Percentiles rank a stretch among this genome's conserved stretches.
phyloP scores from a whole-genome alignment of 2,113 vertebrate species.

The Coptodon bakossiorum region DNA sequence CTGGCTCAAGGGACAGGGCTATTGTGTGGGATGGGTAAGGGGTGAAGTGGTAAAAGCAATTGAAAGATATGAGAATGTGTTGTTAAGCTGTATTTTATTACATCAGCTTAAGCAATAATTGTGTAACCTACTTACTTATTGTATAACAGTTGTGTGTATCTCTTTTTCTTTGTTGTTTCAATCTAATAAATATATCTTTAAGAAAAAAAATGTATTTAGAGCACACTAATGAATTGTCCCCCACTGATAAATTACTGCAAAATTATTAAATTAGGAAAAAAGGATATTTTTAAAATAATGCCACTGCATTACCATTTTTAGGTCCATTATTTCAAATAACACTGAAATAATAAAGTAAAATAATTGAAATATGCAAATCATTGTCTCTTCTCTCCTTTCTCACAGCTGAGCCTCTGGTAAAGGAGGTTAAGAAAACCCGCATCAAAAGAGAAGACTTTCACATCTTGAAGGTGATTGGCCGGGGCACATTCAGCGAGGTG shows the following conservation, averaged over 20 bases:
- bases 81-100: background rate
- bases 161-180: background rate
- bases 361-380: background rate
- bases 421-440: constrained; percentile 73
- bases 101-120: background rate
- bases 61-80: background rate
- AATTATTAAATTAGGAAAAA: accelerated
- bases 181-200: background rate
- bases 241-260: background rate
- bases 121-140: background rate
- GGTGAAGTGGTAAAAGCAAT: background rate
- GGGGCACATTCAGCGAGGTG: constrained; percentile 86
- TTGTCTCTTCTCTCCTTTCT: background rate
- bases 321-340: background rate
- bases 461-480: constrained; percentile 84
- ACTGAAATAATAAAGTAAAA: background rate
- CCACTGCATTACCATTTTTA: background rate
- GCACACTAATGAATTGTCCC: background rate
- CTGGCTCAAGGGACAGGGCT: background rate
- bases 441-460: constrained; percentile 81
- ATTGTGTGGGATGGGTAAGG: background rate
- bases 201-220: background rate
- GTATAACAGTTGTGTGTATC: background rate
- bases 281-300: background rate
- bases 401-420: constrained; percentile 71